Base-by-base conservation (phyloP, 2,888 invertebrate species). In the Macrosiphum euphorbiae region DNA sequence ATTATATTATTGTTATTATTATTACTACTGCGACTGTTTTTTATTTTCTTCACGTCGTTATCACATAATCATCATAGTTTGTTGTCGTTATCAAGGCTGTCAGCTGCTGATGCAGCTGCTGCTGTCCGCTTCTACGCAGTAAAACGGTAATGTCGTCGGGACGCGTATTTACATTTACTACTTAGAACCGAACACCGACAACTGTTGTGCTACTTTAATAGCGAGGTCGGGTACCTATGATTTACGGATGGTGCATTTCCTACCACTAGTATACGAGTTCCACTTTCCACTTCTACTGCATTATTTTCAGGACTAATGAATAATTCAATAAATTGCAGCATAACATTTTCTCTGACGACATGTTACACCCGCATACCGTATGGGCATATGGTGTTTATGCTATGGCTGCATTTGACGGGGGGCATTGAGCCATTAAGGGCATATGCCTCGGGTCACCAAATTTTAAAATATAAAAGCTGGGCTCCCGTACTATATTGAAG, bases 51-150 rank as follows among this genome's bases (percentile, higher is more conserved):
- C 41, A 47, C 11, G 20, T 78, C 85, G 88, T 94, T 94, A 94
- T 94, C 91, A 92, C 41, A 88, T 89, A 87, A 87, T 88, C 87
- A 28, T 28, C 41, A 35, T 61, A 35, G 44, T 92, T 94, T 85
- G 94, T 87, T 92, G 52, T 94, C 26, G 91, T 94, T 91, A 94
- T 92, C 92, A 55, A 94, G 92, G 84, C 55, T 52, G 41, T 78
- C 92, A 92, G 92, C 92, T 94, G 94, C 20, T 85, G 44, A 20
- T n/a, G 67, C 58, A 35, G 55, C 88, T 41, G 55, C 47, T 10
- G 44, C 52, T 8, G 52, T 35, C n/a, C 11, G 24, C 55, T 61
- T 44, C 88, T 88, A 52, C 88, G 88, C 52, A 88, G 52, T 88
- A 55, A 85, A 85, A 78, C 78, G 20, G 8, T 35, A 78, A 78